A percentile compares a stretch with the other conserved stretches of the same genome.
Evolutionary conservation across 2,888 invertebrate species (phyloP).

Genomic region (Agonopterix arenella): DNA sequence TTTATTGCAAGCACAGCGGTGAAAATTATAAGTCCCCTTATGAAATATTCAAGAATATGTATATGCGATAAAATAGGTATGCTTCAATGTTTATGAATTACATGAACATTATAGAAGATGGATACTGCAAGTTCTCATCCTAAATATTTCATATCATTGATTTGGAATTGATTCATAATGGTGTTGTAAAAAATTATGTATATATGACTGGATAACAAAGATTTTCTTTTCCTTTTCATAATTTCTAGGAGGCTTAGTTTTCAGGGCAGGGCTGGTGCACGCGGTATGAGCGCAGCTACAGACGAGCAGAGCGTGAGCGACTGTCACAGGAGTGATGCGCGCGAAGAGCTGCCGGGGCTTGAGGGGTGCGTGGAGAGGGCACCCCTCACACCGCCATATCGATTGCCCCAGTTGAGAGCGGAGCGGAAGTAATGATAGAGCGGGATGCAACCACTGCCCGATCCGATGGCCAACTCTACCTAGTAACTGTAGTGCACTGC

Average conservation of each 20-base stretch:
- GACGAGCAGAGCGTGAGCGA: conserved; percentile 54
- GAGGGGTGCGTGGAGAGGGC: conserved; percentile 36
- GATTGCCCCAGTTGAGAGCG: conserved; percentile 81
- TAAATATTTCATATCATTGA: no score
- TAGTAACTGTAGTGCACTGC: conserved; percentile 67
- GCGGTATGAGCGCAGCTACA: conserved; percentile 15
- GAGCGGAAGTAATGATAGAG: conserved; percentile 74
- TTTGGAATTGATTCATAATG: no score
- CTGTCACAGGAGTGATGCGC: conserved; percentile 72
- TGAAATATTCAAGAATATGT: no score
- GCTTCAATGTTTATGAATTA: no score
- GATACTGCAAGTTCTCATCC: no score
- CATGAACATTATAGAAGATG: no score
- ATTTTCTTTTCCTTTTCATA: no score
- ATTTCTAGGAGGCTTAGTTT: no score
- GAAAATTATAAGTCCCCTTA: background rate
- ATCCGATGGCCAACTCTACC: conserved; percentile 59
- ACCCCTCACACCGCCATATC: conserved; percentile 61
- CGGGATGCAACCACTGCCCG: conserved; percentile 73
- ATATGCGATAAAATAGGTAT: no score
- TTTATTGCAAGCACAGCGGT: conserved; percentile 2
- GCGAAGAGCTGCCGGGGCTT: conserved; percentile 39
- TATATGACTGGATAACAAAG: no score
- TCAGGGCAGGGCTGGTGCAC: conserved; percentile 2
- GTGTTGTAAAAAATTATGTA: no score